Evolutionary conservation across 2,888 invertebrate species (phyloP), one percentile per base, ranked within the genome.

Genomic region (Ornithoptera alexandrae): DNA sequence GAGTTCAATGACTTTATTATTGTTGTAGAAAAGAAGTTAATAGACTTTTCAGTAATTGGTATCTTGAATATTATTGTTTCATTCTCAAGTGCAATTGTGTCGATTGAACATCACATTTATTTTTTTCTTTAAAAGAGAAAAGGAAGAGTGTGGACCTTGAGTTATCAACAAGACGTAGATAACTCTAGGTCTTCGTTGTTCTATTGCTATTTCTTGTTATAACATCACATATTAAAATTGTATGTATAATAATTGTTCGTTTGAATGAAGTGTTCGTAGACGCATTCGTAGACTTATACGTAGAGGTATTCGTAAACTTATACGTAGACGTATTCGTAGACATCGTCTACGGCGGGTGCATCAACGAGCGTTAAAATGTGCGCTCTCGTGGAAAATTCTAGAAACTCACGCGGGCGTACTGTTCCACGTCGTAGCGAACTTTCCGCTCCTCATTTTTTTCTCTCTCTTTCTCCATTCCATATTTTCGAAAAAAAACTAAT

Each of bases 381-480:
- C 87, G 82, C 81, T 86, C 87, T 81, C n/a, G 74, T 77, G 88
- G 87, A 86, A 89, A 87, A 87, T 85, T 84, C 84, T 81, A 78
- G 81, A 84, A 89, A 86, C 87, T 87, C 85, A 77, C 77, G 80
- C 83, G 75, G 75, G 81, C 82, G 79, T 84, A 79, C 81, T 81
- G 79, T 78, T 79, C 79, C 81, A 77, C 77, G 77, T 72, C 78
- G 79, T 75, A 74, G 77, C 75, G 78, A 84, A 83, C 82, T 86
- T 86, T 79, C 71, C 77, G 77, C 75, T 77, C 77, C 76, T 39
- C 10, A 7, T 79, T 79, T 77, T 79, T 77, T 74, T 56, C 46
- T 46, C 46, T 46, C 46, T 46, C 46, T 50, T 18, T 17, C 50
- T 57, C n/a, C 1, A n/a, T 75, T 73, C 72, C 62, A 69, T 71